phyloP scores from a whole-genome alignment of 2,888 invertebrate species.

The Galeopsomyia nigrocyanea region DNA sequence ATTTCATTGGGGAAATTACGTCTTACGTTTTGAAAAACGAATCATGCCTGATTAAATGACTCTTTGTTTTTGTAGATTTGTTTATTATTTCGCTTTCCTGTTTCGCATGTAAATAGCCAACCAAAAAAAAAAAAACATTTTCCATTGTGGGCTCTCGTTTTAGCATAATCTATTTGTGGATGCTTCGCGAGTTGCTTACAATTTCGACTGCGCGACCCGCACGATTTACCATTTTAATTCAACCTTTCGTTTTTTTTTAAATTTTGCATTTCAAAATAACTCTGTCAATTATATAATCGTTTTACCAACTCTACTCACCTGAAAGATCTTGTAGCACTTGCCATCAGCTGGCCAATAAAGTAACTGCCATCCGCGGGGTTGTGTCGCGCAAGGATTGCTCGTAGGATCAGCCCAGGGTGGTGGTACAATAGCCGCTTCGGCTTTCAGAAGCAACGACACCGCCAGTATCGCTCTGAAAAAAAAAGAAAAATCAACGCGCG shows the following conservation, averaged over 20 bases:
- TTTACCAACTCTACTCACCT: constrained; percentile 68
- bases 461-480: constrained; percentile 20
- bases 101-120: neutral
- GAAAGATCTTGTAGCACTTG: constrained; percentile 89
- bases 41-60: neutral
- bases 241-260: constrained; percentile 27
- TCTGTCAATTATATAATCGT: too few species aligned
- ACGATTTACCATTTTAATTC: constrained; percentile 35
- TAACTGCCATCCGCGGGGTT: constrained; percentile 87
- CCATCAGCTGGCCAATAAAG: constrained; percentile 88
- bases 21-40: too few species aligned
- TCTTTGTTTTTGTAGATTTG: neutral
- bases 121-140: neutral
- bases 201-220: constrained; percentile 23
- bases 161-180: constrained; percentile 7
- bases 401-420: constrained; percentile 89
- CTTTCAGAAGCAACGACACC: constrained; percentile 49
- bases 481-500: neutral
- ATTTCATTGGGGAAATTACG: too few species aligned
- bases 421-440: constrained; percentile 79
- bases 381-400: constrained; percentile 84
- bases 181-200: constrained; percentile 24
- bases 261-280: constrained; percentile 21
- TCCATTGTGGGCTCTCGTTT: constrained; percentile 15
- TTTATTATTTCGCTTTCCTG: neutral